Conservation (phyloP, 2,797 vertebrate species). For the Melopsittacus undulatus region DNA sequence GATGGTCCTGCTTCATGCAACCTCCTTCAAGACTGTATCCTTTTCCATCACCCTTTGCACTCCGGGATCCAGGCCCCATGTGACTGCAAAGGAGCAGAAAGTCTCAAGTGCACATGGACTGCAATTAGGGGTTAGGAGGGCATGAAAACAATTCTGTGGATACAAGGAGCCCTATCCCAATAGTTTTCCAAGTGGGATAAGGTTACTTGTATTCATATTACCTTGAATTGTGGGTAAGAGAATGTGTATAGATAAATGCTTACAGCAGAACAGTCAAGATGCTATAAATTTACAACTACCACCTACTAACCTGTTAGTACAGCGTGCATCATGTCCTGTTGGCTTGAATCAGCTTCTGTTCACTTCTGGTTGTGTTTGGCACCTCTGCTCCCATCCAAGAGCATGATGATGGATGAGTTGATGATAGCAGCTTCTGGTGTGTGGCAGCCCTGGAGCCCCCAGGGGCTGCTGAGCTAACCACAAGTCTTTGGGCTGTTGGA, state of each 20-base stretch:
- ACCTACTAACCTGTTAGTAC: not conserved
- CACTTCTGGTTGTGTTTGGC: not conserved
- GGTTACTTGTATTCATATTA: not conserved
- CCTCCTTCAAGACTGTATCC: not conserved
- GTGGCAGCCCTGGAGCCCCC: not conserved
- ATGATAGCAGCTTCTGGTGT: not conserved
- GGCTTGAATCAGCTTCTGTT: not conserved
- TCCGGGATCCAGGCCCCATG: not conserved
- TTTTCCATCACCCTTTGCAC: not conserved
- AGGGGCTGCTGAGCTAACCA: not conserved
- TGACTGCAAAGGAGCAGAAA: not conserved
- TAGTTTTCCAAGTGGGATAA: not conserved
- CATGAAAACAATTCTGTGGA: accelerated
- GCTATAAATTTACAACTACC: not conserved
- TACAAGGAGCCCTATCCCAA: not conserved
- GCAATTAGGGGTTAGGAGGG: not conserved
- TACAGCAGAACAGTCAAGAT: not conserved
- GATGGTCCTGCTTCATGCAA: accelerated
- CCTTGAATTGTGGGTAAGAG: not conserved
- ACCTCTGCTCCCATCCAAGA: not conserved
- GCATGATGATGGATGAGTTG: not conserved
- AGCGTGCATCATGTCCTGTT: accelerated
- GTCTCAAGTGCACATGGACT: accelerated
- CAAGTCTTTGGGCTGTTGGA: not conserved
- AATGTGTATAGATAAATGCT: not conserved